Conservation (phyloP, 2,888 invertebrate genomes). For the Tigriopus californicus region DNA sequence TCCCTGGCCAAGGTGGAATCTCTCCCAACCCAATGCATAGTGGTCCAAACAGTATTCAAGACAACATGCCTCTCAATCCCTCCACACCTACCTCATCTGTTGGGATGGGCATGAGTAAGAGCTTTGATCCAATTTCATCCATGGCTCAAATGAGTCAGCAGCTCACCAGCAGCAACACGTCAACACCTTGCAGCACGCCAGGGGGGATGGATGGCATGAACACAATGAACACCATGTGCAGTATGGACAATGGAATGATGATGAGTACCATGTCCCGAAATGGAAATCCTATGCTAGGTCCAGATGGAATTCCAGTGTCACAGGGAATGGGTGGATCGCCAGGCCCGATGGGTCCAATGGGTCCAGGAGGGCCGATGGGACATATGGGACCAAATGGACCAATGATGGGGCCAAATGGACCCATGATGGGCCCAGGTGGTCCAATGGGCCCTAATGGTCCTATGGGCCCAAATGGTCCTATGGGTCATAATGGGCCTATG, state of each 20-base stretch:
- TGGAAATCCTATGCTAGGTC: background rate
- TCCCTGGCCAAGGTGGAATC: slow-evolving; percentile 13
- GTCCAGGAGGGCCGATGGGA: slow-evolving; percentile 18
- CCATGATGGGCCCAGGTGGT: slow-evolving; percentile 37
- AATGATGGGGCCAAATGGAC: slow-evolving; percentile 37
- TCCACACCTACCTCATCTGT: slow-evolving; percentile 21
- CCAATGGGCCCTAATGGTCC: slow-evolving; percentile 36
- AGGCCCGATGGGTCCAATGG: slow-evolving; percentile 13
- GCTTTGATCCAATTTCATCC: slow-evolving; percentile 79
- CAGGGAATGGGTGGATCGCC: background rate
- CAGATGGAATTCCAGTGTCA: background rate
- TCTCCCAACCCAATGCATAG: background rate
- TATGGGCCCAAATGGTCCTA: slow-evolving; percentile 19
- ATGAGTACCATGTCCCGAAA: slow-evolving; percentile 27
- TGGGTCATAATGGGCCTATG: slow-evolving; percentile 26
- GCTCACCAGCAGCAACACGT: slow-evolving; percentile 46
- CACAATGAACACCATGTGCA: slow-evolving; percentile 3
- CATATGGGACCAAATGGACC: slow-evolving; percentile 23
- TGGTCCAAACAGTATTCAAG: slow-evolving; percentile 19
- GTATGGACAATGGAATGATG: slow-evolving; percentile 24
- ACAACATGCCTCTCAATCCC: slow-evolving; percentile 28
- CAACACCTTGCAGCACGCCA: slow-evolving; percentile 17
- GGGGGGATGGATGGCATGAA: slow-evolving; percentile 10
- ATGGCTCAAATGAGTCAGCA: slow-evolving; percentile 88
- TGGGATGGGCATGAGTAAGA: slow-evolving; percentile 25